Percentiles rank a stretch among this genome's conserved stretches.
Conservation (phyloP, 2,797 vertebrate genomes). For the Microcaecilia unicolor region DNA sequence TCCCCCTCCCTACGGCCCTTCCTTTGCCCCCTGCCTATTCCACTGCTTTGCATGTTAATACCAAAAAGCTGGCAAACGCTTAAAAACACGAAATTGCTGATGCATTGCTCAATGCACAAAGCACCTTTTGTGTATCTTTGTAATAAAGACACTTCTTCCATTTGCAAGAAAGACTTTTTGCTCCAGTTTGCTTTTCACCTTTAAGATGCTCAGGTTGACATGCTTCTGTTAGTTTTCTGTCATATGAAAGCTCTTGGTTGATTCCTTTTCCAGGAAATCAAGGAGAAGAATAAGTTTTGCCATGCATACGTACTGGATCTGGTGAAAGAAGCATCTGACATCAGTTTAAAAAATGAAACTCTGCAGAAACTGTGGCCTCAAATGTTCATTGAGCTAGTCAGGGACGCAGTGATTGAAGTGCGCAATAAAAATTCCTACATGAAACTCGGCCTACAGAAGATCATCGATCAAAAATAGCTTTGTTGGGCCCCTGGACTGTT, state of each 20-base stretch:
- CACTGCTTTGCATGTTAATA: no score
- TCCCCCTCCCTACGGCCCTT: no score
- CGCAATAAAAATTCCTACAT: constrained; percentile 71
- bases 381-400: constrained; percentile 88
- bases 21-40: no score
- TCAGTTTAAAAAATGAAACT: constrained; percentile 79
- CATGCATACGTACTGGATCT: constrained; percentile 74
- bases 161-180: no score
- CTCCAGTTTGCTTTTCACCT: no score
- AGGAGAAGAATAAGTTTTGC: constrained; percentile 61
- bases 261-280: constrained; percentile 45
- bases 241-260: not conserved
- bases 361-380: constrained; percentile 92
- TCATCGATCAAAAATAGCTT: constrained; percentile 50
- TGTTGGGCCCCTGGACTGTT: not conserved
- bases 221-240: not conserved
- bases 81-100: no score
- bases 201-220: not conserved
- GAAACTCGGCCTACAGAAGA: constrained; percentile 71
- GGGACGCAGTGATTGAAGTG: constrained; percentile 85
- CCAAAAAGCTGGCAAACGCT: no score
- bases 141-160: no score
- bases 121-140: no score
- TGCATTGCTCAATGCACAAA: no score
- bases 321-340: constrained; percentile 74